Conservation (phyloP, 2,797 vertebrate species). For the Catamblyrhynchus diadema region DNA sequence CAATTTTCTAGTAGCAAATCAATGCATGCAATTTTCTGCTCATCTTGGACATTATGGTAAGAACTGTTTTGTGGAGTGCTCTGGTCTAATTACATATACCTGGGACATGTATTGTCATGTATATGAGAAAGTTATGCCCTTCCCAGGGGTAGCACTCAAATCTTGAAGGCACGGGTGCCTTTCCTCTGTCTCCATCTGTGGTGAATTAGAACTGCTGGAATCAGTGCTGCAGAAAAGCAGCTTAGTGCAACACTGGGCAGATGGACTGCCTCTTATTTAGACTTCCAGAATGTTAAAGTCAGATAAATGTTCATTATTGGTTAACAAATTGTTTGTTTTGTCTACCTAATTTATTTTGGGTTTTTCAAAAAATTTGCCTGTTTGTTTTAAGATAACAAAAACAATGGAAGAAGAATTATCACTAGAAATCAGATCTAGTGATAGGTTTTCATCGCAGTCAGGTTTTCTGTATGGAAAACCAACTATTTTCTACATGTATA, state of each 20-base stretch:
- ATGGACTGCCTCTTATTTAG: neutral
- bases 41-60: neutral
- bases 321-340: neutral
- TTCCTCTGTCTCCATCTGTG: neutral
- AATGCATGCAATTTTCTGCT: neutral
- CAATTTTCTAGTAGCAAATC: neutral
- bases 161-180: neutral
- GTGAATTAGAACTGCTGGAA: conserved; percentile 16
- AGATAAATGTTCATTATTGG: neutral
- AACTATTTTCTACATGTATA: neutral
- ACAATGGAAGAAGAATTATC: neutral
- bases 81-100: neutral
- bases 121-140: neutral
- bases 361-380: neutral
- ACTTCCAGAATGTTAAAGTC: neutral
- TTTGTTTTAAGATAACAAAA: neutral
- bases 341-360: neutral
- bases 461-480: neutral
- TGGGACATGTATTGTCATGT: neutral
- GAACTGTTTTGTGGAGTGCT: neutral
- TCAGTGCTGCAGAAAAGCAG: neutral
- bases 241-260: neutral
- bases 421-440: neutral
- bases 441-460: neutral
- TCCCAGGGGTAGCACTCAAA: neutral